These are phyloP conservation scores for Camponotus floridanus DNA, from an alignment of 1,140 invertebrate species.

Conservation along the genomic window DNA sequence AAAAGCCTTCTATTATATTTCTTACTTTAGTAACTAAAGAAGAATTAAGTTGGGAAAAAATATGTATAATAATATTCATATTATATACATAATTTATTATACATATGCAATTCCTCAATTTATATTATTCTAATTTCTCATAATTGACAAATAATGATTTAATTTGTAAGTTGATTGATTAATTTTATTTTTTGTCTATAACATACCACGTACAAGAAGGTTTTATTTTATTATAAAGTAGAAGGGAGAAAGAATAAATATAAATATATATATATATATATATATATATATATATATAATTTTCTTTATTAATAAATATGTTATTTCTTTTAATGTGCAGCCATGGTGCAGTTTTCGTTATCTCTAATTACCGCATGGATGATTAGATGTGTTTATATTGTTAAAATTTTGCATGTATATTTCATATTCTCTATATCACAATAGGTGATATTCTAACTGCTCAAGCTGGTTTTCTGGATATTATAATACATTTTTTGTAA, in stretches of 20 bases:
- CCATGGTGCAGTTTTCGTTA: slow-evolving; percentile 38
- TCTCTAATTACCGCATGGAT: slow-evolving; percentile 6
- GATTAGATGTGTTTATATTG: neutral
- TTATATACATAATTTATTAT: neutral
- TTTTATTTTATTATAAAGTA: neutral
- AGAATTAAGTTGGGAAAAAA: neutral
- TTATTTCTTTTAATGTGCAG: neutral
- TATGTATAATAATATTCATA: slow-evolving; percentile 13
- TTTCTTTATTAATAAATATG: neutral
- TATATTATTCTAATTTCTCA: neutral
- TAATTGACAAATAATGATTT: slow-evolving; percentile 6
- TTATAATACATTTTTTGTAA: slow-evolving; percentile 52
- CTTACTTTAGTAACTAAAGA: neutral
- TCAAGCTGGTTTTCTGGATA: slow-evolving; percentile 75
- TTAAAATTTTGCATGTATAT: slow-evolving; percentile 60
- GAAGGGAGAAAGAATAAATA: neutral
- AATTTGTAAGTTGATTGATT: slow-evolving; percentile 15
- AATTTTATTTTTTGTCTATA: slow-evolving; percentile 32
- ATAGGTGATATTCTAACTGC: slow-evolving; percentile 41
- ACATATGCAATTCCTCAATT: slow-evolving; percentile 15
- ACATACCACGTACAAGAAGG: neutral
- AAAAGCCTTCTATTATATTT: slow-evolving; percentile 15
- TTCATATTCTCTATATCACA: slow-evolving; percentile 31
- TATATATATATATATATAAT: neutral
- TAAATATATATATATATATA: neutral